Conservation (phyloP, 2,113 vertebrate species). For the Morone chrysops region DNA sequence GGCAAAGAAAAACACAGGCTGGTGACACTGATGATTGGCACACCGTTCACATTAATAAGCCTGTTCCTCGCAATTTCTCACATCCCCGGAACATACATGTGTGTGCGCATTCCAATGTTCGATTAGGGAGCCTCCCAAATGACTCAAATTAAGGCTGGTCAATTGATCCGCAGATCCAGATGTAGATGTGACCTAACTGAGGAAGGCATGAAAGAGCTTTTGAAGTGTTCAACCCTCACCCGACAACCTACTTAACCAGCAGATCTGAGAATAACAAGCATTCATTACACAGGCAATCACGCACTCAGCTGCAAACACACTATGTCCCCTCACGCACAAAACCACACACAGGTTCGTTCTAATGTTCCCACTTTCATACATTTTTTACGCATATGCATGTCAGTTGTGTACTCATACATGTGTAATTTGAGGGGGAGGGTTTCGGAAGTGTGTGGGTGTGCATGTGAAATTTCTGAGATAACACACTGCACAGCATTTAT, state of each 20-base stretch:
- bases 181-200: constrained; percentile 43
- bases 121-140: constrained; percentile 25
- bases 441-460: constrained; percentile 7
- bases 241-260: constrained; percentile 35
- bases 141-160: constrained; percentile 42
- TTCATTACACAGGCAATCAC: constrained; percentile 42
- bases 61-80: neutral
- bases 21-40: neutral
- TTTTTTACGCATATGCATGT: constrained; percentile 21
- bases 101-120: constrained; percentile 5
- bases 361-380: constrained; percentile 1
- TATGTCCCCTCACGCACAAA: constrained; percentile 6
- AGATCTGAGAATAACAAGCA: constrained; percentile 46
- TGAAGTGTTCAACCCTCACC: constrained; percentile 31
- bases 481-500: constrained; percentile 50
- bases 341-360: neutral
- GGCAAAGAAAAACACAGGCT: neutral
- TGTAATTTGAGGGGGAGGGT: neutral
- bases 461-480: constrained; percentile 32
- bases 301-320: constrained; percentile 25
- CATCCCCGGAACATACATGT: neutral
- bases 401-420: neutral
- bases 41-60: neutral
- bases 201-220: constrained; percentile 48
- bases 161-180: constrained; percentile 36